phyloP scores from a whole-genome alignment of 2,797 vertebrate genomes.

The Adelosebastes latens region DNA sequence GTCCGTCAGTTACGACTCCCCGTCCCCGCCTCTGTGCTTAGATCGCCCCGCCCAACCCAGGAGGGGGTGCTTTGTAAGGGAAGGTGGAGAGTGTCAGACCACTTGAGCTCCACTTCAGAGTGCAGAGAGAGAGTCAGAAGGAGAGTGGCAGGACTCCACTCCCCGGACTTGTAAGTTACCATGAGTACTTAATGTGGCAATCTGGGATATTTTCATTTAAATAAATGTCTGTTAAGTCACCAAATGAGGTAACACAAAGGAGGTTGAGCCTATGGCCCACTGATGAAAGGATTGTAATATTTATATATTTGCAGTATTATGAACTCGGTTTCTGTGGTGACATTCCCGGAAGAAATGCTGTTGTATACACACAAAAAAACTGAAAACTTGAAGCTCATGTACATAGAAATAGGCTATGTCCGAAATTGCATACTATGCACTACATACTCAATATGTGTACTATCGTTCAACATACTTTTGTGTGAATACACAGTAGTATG shows the following conservation, averaged over 20 bases:
- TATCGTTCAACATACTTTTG: no score
- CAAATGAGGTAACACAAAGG: neutral
- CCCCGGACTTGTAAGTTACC: conserved; percentile 31
- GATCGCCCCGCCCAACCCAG: conserved; percentile 62
- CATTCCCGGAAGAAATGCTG: neutral
- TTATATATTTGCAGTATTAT: neutral
- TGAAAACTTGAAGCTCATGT: neutral
- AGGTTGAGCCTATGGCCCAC: neutral
- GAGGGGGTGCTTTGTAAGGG: conserved; percentile 75
- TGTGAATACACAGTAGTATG: neutral
- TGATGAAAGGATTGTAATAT: neutral
- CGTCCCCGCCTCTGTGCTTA: conserved; percentile 67
- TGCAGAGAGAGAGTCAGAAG: conserved; percentile 34
- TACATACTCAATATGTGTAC: neutral
- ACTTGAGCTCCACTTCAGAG: conserved; percentile 77
- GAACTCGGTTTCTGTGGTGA: neutral
- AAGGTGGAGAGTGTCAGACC: conserved; percentile 74
- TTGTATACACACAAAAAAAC: neutral
- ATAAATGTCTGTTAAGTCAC: neutral
- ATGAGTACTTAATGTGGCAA: neutral
- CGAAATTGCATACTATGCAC: neutral
- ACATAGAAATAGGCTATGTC: neutral
- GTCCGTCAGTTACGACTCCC: conserved; percentile 61
- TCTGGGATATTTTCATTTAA: neutral
- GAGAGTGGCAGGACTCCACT: conserved; percentile 28